These are phyloP conservation scores for Athripsodes cinereus DNA, from an alignment of 2,888 invertebrate genomes.

Conservation along the genomic window DNA sequence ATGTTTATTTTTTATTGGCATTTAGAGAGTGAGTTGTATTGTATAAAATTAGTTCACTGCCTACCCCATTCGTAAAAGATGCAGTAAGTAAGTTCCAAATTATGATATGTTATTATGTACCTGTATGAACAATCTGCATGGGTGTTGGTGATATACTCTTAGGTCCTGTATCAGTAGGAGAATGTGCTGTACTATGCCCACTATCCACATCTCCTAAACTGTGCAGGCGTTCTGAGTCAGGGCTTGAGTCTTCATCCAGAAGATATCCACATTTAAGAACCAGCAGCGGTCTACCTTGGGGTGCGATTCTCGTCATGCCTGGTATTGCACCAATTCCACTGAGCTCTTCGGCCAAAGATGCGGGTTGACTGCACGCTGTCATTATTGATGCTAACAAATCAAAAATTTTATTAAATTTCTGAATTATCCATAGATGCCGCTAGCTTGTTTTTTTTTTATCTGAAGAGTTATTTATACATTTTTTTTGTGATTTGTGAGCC, in stretches of 20 bases:
- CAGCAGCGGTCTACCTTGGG: slow-evolving; percentile 49
- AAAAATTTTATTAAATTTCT: background rate
- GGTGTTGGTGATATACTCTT: slow-evolving; percentile 77
- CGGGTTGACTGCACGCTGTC: slow-evolving; percentile 45
- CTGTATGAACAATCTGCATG: slow-evolving; percentile 45
- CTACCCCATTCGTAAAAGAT: too few relatives aligned
- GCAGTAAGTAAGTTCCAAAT: too few relatives aligned
- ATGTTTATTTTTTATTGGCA: too few relatives aligned
- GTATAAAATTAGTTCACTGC: too few relatives aligned
- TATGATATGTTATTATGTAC: too few relatives aligned
- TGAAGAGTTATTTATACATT: too few relatives aligned
- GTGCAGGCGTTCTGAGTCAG: slow-evolving; percentile 78
- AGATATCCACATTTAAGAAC: slow-evolving; percentile 70
- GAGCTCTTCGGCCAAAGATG: slow-evolving; percentile 65
- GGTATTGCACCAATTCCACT: slow-evolving; percentile 37
- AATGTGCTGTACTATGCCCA: slow-evolving; percentile 87
- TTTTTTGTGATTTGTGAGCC: too few relatives aligned
- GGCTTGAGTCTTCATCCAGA: slow-evolving; percentile 76
- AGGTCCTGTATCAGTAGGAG: slow-evolving; percentile 74
- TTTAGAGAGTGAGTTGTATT: too few relatives aligned
- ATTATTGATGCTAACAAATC: slow-evolving; percentile 14
- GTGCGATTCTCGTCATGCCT: slow-evolving; percentile 21
- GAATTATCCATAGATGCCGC: too few relatives aligned
- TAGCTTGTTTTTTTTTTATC: too few relatives aligned
- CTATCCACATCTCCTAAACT: slow-evolving; percentile 74